phyloP scores from a whole-genome alignment of 2,797 vertebrate genomes.

The Stomatorhinus walkeri region DNA sequence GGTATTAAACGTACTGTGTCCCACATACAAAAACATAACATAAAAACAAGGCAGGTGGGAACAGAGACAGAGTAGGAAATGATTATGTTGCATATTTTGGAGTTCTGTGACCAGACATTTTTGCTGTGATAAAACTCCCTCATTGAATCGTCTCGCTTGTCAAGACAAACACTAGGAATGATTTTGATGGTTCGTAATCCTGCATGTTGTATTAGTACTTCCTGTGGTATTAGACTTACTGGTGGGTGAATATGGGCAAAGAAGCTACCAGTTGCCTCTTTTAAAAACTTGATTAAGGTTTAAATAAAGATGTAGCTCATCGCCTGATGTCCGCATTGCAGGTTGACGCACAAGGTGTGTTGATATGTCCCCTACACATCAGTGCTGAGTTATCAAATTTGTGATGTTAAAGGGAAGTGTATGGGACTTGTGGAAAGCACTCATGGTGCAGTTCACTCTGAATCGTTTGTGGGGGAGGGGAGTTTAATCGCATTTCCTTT shows the following conservation, averaged over 20 bases:
- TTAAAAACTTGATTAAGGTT: neutral
- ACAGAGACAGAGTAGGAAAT: neutral
- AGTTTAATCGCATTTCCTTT: neutral
- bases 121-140: neutral
- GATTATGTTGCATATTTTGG: neutral
- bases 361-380: neutral
- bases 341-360: neutral
- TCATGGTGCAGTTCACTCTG: neutral
- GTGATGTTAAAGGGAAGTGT: neutral
- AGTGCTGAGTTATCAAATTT: neutral
- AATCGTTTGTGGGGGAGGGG: neutral
- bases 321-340: neutral
- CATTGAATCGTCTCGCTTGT: neutral
- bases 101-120: neutral
- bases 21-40: neutral
- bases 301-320: neutral
- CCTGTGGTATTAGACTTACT: neutral
- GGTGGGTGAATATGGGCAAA: neutral
- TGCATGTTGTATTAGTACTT: neutral
- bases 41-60: neutral
- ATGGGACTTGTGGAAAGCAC: neutral
- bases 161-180: neutral
- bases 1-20: neutral
- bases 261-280: neutral
- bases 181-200: neutral